phyloP scores from a whole-genome alignment of 2,797 vertebrate genomes.

The Pygocentrus nattereri region DNA sequence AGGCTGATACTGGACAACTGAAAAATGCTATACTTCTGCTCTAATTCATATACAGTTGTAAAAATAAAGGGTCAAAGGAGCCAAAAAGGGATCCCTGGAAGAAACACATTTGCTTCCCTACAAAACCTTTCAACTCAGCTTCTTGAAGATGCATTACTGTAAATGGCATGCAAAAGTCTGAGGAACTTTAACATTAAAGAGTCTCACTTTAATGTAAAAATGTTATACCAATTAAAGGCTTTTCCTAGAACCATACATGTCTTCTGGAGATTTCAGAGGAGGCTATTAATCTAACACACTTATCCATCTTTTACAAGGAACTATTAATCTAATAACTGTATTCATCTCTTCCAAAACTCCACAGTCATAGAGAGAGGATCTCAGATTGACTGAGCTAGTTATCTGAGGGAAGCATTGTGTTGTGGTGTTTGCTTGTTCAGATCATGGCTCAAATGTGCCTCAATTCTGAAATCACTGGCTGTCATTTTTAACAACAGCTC shows the following conservation, averaged over 20 bases:
- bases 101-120: not conserved
- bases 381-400: slow-evolving; percentile 26
- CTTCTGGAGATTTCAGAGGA: not conserved
- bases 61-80: too few relatives aligned
- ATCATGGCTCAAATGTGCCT: slow-evolving; percentile 24
- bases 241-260: too few relatives aligned
- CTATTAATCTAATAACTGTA: not conserved
- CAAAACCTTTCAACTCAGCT: not conserved
- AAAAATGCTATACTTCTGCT: not conserved
- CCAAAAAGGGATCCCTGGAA: too few relatives aligned
- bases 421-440: slow-evolving; percentile 20
- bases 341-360: not conserved
- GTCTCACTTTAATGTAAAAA: not conserved
- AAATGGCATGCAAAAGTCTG: not conserved
- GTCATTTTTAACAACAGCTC: slow-evolving; percentile 43
- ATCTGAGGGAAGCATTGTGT: slow-evolving; percentile 13
- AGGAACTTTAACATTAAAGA: not conserved
- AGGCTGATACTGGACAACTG: not conserved
- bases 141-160: not conserved
- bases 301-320: not conserved
- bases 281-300: too few relatives aligned
- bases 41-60: not conserved
- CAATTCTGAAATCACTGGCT: slow-evolving; percentile 55
- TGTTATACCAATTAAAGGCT: not conserved
- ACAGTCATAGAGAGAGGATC: not conserved